A percentile compares a stretch with the other conserved stretches of the same genome.
Conservation (phyloP, 2,113 vertebrate genomes). For the Laticauda laticaudata region DNA sequence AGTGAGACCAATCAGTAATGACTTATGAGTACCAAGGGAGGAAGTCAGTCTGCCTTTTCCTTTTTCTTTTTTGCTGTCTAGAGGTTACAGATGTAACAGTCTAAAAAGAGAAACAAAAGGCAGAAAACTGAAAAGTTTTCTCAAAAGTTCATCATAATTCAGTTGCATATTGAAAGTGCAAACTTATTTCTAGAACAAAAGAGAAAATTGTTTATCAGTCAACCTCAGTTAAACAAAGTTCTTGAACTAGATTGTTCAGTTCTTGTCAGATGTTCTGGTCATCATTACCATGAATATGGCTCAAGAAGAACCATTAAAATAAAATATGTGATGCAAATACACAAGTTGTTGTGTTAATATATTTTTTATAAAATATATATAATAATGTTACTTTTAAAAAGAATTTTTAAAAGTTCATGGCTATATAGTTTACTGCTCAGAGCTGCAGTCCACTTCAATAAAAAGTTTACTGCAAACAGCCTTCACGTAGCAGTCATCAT, state of each 20-base stretch:
- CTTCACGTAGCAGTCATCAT: neutral
- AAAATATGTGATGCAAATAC: neutral
- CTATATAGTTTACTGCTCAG: neutral
- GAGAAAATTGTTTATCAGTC: neutral
- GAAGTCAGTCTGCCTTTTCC: constrained; percentile 63
- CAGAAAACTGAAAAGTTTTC: constrained; percentile 22
- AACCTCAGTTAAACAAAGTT: neutral
- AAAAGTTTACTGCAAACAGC: neutral
- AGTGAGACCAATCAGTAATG: constrained; percentile 61
- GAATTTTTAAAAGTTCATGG: neutral
- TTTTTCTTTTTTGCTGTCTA: constrained; percentile 55
- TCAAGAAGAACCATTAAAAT: neutral
- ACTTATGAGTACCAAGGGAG: constrained; percentile 71
- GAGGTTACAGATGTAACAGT: constrained; percentile 62
- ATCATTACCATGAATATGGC: neutral
- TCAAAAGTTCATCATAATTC: neutral
- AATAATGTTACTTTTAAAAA: neutral
- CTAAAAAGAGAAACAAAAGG: constrained; percentile 44
- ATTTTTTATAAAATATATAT: neutral
- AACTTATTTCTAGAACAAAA: neutral
- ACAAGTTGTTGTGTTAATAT: neutral
- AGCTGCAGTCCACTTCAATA: neutral
- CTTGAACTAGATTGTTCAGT: neutral
- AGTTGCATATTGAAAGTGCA: neutral
- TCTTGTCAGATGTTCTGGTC: neutral